Base-by-base conservation (phyloP, 2,113 vertebrate genomes). In the Raja brachyura region DNA sequence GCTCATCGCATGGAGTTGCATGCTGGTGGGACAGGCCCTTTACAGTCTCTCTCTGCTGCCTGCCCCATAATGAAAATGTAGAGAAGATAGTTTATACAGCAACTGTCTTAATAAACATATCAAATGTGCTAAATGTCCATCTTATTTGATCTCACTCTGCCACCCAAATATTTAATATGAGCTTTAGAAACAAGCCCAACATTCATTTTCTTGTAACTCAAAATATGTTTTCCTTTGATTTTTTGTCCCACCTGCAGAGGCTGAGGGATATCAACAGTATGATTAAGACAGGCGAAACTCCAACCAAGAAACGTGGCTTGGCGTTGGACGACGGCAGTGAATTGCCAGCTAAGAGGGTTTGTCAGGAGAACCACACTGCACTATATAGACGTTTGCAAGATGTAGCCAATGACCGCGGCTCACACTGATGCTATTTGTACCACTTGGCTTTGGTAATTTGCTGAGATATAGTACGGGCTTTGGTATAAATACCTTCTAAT, bases 251-350 rank as follows among this genome's bases (percentile, higher is more conserved):
- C 14, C 88, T 90, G 0, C 95, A 99, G 98, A 97, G 96, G 93
- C 96, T 99, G 93, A 97, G 96, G 93, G 98, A 99, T 94, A 99
- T 99, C 93, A 99, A 99, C 96, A 97, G 97, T 93, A 98, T 99
- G 98, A 97, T 99, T 93, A 96, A 96, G 94, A 98, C 98, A 2
- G 98, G 98, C 78, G 98, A 99, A 94, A 98, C 98, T 0, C 98
- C 98, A 0, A 97, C 96, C 0, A 98, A 98, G 96, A 99, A 99
- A 96, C 97, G 98, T 93, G 96, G 97, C 93, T 97, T 98, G 93
- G 94, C 97, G 31, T 76, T 98, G 77, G 98, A 98, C 59, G 98
- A 98, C 0, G 97, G 96, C 73, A 95, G 93, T 54, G 98, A 97
- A 22, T 97, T 97, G 0, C 97, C 97, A 4, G 97, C 98, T 22